Base-by-base conservation (phyloP, 2,113 vertebrate genomes). In the Takifugu flavidus region DNA sequence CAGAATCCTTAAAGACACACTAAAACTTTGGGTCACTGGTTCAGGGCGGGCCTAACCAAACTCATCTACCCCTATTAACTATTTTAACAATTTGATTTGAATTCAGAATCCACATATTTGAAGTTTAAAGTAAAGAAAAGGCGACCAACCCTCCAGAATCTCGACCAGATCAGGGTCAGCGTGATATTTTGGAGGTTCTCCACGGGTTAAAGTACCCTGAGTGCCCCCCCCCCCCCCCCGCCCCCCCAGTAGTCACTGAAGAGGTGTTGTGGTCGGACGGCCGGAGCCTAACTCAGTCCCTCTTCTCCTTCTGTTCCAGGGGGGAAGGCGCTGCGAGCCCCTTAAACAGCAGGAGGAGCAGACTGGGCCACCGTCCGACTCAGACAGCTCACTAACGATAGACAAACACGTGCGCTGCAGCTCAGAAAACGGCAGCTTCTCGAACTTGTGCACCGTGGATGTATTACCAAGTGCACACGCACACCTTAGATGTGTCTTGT, bases 281-380 rank as follows among this genome's bases (percentile, higher is more conserved):
- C 70, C 61, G 69, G 87, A 82, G 87, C 86, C 79, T 92, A 92
- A 92, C 88, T 83, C 78, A 87, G 90, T 82, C 72, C 86, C 80
- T 91, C 90, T 91, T 92, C 89, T 92, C 91, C 90, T 89, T 91
- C 87, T 91, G 90, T 92, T 92, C 90, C 89, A 92, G 91, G 90
- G 89, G 88, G 88, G 88, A 90, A 86, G 89, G 80, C 47, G 79
- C 72, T 90, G 83, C 79, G 80, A 92, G 86, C 89, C 91, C 88
- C 90, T 89, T 90, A 80, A 87, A 92, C 89, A 91, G 81, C 89
- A 92, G 89, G 91, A 89, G 90, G 89, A 89, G 87, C 84, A 74
- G 76, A 53, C 83, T 87, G 82, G 81, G 87, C 65, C 78, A 46
- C 26, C 59, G 79, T 83, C 75, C 49, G 77, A 65, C 58, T 76